phyloP scores from a whole-genome alignment of 2,797 vertebrate species.

The Chrysocyon brachyurus region DNA sequence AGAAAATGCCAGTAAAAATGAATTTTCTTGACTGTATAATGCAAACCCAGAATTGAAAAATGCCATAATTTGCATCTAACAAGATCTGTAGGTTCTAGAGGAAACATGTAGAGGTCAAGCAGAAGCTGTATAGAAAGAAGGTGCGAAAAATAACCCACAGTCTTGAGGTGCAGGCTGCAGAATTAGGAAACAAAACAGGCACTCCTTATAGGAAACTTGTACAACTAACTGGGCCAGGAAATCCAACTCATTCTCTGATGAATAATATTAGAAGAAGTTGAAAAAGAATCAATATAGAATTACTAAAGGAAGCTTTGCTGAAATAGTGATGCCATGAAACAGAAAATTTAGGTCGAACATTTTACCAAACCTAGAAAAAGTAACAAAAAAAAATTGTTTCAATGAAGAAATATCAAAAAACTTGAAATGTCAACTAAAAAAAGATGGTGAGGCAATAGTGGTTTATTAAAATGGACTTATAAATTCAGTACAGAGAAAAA shows the following conservation, averaged over 20 bases:
- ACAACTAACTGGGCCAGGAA: background rate
- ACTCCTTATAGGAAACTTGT: background rate
- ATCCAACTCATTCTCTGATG: background rate
- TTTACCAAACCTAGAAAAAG: background rate
- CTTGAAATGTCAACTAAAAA: background rate
- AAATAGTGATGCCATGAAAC: background rate
- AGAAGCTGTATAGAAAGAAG: background rate
- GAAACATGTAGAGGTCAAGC: background rate
- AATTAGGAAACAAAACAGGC: background rate
- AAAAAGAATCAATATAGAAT: background rate
- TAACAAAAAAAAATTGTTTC: background rate
- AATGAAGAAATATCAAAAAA: background rate
- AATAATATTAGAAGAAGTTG: background rate
- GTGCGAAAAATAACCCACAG: background rate
- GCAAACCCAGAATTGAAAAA: background rate
- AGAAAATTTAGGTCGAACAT: background rate
- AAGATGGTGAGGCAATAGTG: background rate
- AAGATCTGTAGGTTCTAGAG: background rate
- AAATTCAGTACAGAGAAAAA: background rate
- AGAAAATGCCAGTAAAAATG: background rate
- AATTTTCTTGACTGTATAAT: background rate
- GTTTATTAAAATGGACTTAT: background rate
- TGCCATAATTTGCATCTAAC: background rate
- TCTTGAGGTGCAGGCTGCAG: background rate
- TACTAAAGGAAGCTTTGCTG: background rate